A percentile compares a stretch with the other conserved stretches of the same genome.
Conservation (phyloP, 2,113 vertebrate species). For the Chelonoidis abingdonii region DNA sequence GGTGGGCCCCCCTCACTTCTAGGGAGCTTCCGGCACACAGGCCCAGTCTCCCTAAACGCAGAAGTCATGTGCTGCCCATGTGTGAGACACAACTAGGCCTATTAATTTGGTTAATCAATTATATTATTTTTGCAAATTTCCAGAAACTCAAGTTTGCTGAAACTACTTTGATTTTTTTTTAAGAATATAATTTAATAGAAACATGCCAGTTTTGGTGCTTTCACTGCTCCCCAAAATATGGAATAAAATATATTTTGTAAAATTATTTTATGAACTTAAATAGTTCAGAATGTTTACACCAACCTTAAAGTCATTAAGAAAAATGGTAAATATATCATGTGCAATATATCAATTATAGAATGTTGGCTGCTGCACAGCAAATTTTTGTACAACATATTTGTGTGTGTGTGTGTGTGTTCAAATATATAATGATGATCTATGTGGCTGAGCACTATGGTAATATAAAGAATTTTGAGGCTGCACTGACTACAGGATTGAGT, state of each 20-base stretch:
- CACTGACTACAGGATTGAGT: not conserved
- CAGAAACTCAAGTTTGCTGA: too few relatives aligned
- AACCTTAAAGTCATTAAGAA: not conserved
- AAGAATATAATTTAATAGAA: too few relatives aligned
- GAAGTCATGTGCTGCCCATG: too few relatives aligned
- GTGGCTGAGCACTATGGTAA: not conserved
- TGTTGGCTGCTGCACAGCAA: not conserved
- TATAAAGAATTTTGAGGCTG: not conserved
- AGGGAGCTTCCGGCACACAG: too few relatives aligned
- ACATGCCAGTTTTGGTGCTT: not conserved
- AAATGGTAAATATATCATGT: too few relatives aligned
- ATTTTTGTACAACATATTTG: rapidly evolving
- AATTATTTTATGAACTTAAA: too few relatives aligned
- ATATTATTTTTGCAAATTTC: too few relatives aligned
- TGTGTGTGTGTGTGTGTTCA: not conserved
- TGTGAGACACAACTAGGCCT: too few relatives aligned
- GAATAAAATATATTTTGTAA: not conserved
- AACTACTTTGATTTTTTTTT: too few relatives aligned
- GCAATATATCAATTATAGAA: not conserved
- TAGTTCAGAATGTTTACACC: not conserved
- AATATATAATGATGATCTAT: not conserved
- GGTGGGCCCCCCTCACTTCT: too few relatives aligned
- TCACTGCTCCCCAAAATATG: not conserved
- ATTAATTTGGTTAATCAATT: too few relatives aligned
- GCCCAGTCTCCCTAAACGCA: too few relatives aligned